Conservation (phyloP, 1,140 invertebrate species). For the Drosophila subobscura region DNA sequence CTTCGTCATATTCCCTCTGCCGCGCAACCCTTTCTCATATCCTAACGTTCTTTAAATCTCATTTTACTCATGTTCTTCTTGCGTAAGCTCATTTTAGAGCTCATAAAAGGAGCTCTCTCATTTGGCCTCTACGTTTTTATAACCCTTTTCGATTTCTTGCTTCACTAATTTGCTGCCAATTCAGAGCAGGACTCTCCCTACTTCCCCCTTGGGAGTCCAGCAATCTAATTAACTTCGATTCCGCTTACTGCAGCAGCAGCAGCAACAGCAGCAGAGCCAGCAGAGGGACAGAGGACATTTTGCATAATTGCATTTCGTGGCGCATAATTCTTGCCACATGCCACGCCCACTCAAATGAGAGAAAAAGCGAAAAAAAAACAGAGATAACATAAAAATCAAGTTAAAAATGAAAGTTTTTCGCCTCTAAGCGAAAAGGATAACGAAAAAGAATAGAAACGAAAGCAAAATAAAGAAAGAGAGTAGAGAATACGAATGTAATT, state of each 20-base stretch:
- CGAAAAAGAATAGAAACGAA: constrained; percentile 54
- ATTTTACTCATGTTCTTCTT: constrained; percentile 34
- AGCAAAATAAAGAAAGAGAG: constrained; percentile 55
- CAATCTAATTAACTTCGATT: constrained; percentile 81
- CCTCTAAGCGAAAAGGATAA: constrained; percentile 25
- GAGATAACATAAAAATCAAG: constrained; percentile 53
- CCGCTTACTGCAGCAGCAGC: constrained; percentile 23
- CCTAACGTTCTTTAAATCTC: constrained; percentile 1
- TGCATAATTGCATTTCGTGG: constrained; percentile 78
- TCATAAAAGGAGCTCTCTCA: constrained; percentile 31
- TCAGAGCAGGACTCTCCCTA: constrained; percentile 19
- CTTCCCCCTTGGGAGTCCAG: constrained; percentile 26
- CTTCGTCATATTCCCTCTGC: no score
- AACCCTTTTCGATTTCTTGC: constrained; percentile 52
- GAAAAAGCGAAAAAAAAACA: constrained; percentile 13
- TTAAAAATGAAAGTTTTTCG: constrained; percentile 64
- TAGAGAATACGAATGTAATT: constrained; percentile 60
- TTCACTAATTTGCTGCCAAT: constrained; percentile 62
- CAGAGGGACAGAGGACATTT: constrained; percentile 50
- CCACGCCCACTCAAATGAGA: constrained; percentile 39
- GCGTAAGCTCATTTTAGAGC: constrained; percentile 25
- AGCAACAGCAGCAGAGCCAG: no score
- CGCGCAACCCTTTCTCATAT: no score
- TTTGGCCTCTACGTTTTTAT: constrained; percentile 46
- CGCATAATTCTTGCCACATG: constrained; percentile 59